Evolutionary conservation across 2,888 invertebrate species (phyloP), one percentile per base, ranked within the genome.

Genomic region (Eurois occulta): DNA sequence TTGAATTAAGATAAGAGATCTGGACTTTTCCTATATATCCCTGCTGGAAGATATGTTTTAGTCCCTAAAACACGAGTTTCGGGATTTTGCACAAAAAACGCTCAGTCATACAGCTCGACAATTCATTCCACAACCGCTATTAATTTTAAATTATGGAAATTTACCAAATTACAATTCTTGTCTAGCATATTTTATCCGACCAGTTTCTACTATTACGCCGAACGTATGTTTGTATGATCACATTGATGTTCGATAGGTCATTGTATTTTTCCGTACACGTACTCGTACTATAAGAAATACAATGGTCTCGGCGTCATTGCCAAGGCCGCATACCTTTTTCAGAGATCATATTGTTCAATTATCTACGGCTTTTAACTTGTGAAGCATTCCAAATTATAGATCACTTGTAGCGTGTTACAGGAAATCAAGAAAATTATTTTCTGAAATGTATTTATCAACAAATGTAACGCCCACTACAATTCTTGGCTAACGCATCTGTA

Each of bases 271-370:
- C 73, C 8, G 28, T 41, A 46, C 65, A 11, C 21, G 24, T 64
- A 60, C 41, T 62, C 13, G 24, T 58, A 60, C 48, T 62, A 24
- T 65, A 52, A 28, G 35, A 65, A 58, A 41, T 35, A 77, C 85
- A 69, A 66, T 66, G 35, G 52, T 58, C 38, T 28, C 35, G 28
- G 32, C 32, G 70, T 68, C 72, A 78, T 55, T 84, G 67, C 65
- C 84, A 85, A 75, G 77, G 75, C 16, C 77, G 7, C 75, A 62
- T 28, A 43, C 16, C 11, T 16, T 13, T 62, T 35, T 16, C 43
- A 58, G 13, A 72, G 18, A 72, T 16, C 24, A 28, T 52, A 32
- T 28, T 52, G 48, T 73, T 38, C 7, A 48, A 24, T 69, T 65
- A 48, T 69, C 68, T 60, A 64, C 24, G n/a, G 38, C 2, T 70